phyloP scores from a whole-genome alignment of 2,113 vertebrate genomes.

The Tachuris rubrigastra region DNA sequence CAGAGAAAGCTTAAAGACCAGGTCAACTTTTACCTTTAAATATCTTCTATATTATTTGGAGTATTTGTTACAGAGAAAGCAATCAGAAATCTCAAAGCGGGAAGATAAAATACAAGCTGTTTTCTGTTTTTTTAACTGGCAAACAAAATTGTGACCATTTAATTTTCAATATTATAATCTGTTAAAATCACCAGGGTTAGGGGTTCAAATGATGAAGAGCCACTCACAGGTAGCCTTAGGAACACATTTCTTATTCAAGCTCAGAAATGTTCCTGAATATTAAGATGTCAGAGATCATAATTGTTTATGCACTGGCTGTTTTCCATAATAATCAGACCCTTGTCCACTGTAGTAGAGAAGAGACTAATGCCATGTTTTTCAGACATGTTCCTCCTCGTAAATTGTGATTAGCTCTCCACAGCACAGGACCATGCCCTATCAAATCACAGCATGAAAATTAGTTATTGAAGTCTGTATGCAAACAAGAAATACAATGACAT shows the following conservation, averaged over 20 bases:
- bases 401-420: not conserved
- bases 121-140: not conserved
- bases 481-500: conserved; percentile 1
- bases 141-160: not conserved
- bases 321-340: not conserved
- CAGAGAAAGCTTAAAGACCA: not conserved
- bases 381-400: not conserved
- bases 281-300: not conserved
- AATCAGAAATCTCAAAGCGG: not conserved
- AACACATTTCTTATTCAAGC: not conserved
- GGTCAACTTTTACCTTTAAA: not conserved
- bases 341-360: not conserved
- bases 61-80: not conserved
- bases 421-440: not conserved
- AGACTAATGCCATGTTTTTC: not conserved
- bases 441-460: not conserved
- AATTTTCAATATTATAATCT: not conserved
- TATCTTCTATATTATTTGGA: not conserved
- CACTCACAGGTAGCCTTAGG: not conserved
- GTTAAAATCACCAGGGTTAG: not conserved
- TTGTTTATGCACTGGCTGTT: not conserved
- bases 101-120: not conserved
- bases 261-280: not conserved
- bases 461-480: not conserved
- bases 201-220: not conserved